Conservation (phyloP, 2,113 vertebrate species). For the Anoura caudifer region DNA sequence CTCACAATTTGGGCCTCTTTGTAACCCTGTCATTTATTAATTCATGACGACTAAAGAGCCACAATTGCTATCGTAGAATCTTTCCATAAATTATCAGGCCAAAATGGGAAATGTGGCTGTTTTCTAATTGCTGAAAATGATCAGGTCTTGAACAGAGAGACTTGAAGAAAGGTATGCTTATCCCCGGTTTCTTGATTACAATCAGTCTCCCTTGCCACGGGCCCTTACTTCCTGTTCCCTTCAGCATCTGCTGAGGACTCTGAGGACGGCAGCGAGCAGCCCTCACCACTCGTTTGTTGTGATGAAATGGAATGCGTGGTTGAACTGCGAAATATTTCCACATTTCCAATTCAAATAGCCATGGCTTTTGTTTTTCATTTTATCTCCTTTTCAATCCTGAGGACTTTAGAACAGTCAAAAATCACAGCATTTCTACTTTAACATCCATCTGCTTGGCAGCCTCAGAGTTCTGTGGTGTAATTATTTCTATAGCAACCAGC, state of each 20-base stretch:
- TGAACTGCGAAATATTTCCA: background rate
- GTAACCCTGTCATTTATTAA: background rate
- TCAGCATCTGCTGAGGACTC: background rate
- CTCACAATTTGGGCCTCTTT: background rate
- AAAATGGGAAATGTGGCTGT: background rate
- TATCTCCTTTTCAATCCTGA: background rate
- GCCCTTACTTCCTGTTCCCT: constrained; percentile 34
- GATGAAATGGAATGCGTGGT: background rate
- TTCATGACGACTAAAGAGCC: background rate
- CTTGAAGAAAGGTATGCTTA: constrained; percentile 7
- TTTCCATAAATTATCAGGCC: background rate
- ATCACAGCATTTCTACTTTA: background rate
- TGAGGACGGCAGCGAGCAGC: background rate
- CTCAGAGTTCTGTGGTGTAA: background rate
- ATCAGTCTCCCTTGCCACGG: background rate
- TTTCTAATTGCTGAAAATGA: background rate
- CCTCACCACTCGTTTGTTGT: background rate
- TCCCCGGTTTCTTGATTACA: constrained; percentile 31
- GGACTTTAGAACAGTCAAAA: background rate
- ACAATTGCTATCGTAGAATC: background rate
- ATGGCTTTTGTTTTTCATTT: background rate
- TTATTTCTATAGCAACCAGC: constrained; percentile 45
- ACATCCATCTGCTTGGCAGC: background rate
- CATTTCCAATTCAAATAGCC: background rate
- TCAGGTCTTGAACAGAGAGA: background rate